Base-by-base conservation (phyloP, 1,140 invertebrate genomes). In the Paraescarpia echinospica region DNA sequence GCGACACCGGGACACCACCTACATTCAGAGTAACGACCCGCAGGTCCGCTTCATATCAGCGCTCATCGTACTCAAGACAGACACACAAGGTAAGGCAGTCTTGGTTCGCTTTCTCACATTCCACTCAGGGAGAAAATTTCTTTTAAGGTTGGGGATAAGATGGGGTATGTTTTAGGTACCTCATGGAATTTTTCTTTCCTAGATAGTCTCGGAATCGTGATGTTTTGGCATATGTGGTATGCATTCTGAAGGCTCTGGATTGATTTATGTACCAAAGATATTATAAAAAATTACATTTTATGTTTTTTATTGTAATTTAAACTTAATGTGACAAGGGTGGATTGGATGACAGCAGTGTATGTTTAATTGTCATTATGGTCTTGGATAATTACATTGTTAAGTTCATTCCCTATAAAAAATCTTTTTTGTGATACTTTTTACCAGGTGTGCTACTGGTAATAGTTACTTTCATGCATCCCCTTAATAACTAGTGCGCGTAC, bases 61-160 rank as follows among this genome's bases (percentile, higher is more conserved):
- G 33, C 91, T 96, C 27, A 95, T 96, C 48, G 95, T 96, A 89
- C 93, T 96, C 31, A 95, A 95, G 93, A 96, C 95, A 51, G 91
- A 96, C 35, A 94, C 95, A 91, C 95, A 96, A 95, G 95, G 95
- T 96, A 93, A 93, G 94, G 89, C 4, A 34, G 33, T n/a, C 12
- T 33, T 35, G 35, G 89, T 12, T 14, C 22, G 22, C 59, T 27
- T 77, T 77, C 59, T 27, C 2, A 77, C 22, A 18, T 2, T 77
- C 4, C 59, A 12, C 59, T 27, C 59, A 77, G 2, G 0, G 59
- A 31, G 2, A 77, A 27, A 31, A 12, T 0, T 77, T 77, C 12
- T 41, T 12, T 41, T 41, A 4, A 41, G 4, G 41, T 41, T 12
- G 12, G 4, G 41, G 12, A 41, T 6, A 41, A 41, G 41, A 6